Percentiles rank a stretch among this genome's conserved stretches.
phyloP scores from a whole-genome alignment of 2,797 vertebrate genomes.

The Alauda arvensis region DNA sequence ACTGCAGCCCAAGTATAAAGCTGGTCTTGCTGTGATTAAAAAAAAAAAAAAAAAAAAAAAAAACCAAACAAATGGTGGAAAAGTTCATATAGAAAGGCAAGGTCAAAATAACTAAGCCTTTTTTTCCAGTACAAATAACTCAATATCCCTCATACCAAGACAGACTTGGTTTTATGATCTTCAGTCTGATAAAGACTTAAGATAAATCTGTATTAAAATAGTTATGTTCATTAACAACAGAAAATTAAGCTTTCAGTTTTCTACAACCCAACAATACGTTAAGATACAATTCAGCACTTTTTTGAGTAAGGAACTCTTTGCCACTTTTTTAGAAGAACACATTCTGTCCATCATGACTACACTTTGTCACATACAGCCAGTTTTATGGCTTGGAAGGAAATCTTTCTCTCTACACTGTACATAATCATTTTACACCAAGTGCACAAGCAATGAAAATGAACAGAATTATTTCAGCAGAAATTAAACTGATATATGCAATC shows the following conservation, averaged over 20 bases:
- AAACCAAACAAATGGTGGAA: not conserved
- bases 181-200: not conserved
- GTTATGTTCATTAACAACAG: not conserved
- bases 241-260: not conserved
- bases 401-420: not conserved
- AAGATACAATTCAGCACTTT: not conserved
- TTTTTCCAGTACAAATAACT: not conserved
- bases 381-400: not conserved
- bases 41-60: not conserved
- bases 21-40: slow-evolving; percentile 84
- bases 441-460: not conserved
- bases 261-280: not conserved
- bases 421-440: not conserved
- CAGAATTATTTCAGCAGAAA: not conserved
- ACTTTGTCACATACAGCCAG: fast-evolving
- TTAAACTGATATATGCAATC: not conserved
- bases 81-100: slow-evolving; percentile 10
- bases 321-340: not conserved
- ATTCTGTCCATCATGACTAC: not conserved
- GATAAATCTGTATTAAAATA: not conserved
- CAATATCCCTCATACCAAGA: not conserved
- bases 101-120: not conserved
- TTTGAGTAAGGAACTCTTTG: not conserved
- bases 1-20: slow-evolving; percentile 94
- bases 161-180: not conserved